These are phyloP conservation scores for Willowsia nigromaculata DNA, from an alignment of 2,888 invertebrate species.

Conservation along the genomic window DNA sequence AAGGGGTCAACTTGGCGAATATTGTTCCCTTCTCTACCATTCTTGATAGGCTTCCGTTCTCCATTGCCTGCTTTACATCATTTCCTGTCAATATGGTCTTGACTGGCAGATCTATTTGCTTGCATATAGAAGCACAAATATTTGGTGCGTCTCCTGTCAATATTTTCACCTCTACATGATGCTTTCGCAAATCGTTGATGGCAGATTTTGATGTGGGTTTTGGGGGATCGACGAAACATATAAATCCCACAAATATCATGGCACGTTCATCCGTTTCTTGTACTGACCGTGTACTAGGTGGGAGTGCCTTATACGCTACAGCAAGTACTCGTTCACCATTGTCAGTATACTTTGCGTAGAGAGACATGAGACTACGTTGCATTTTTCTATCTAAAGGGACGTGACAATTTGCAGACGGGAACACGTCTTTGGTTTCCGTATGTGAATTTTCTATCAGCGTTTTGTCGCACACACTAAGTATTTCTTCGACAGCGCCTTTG, in stretches of 20 bases:
- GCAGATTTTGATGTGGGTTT: constrained; percentile 45
- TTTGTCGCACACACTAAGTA: constrained; percentile 28
- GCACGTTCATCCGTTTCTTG: constrained; percentile 27
- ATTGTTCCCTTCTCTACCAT: constrained; percentile 64
- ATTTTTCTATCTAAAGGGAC: neutral
- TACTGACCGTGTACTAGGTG: neutral
- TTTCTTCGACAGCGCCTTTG: constrained; percentile 71
- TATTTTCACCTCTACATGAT: constrained; percentile 62
- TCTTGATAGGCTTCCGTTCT: neutral
- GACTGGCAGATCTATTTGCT: constrained; percentile 55
- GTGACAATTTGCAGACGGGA: constrained; percentile 18
- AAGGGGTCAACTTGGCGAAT: constrained; percentile 68
- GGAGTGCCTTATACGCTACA: constrained; percentile 55
- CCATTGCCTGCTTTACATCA: constrained; percentile 31
- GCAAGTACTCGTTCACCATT: constrained; percentile 58
- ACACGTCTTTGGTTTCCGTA: neutral
- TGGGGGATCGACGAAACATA: constrained; percentile 64
- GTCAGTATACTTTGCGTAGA: constrained; percentile 4
- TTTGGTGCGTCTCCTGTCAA: constrained; percentile 67
- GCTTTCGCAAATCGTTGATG: constrained; percentile 18
- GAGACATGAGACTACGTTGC: neutral
- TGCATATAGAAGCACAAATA: constrained; percentile 63
- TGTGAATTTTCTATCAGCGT: neutral
- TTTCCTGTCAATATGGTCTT: constrained; percentile 32
- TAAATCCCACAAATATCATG: constrained; percentile 63